Percentiles rank a stretch among this genome's conserved stretches.
phyloP scores from a whole-genome alignment of 1,140 invertebrate genomes.

The Batillaria attramentaria region DNA sequence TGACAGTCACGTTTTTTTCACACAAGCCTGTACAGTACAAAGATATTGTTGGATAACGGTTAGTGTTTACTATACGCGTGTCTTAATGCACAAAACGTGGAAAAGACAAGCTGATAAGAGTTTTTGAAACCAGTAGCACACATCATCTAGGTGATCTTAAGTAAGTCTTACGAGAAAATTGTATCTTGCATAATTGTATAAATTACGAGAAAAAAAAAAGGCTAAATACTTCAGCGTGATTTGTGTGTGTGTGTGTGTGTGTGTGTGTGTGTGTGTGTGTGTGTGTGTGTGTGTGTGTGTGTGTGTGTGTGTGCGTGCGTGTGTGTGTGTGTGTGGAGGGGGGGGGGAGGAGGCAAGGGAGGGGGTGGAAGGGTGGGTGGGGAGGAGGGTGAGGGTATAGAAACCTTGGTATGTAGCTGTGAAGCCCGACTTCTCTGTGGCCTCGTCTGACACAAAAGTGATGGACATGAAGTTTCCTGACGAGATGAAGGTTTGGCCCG shows the following conservation, averaged over 20 bases:
- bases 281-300: background rate
- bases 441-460: constrained; percentile 4
- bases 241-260: too few species aligned
- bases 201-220: too few species aligned
- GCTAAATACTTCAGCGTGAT: too few species aligned
- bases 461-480: background rate
- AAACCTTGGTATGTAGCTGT: constrained; percentile 16
- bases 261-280: too few species aligned
- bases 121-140: too few species aligned
- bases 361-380: background rate
- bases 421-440: constrained; percentile 2
- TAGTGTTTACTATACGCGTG: too few species aligned
- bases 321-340: background rate
- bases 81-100: too few species aligned
- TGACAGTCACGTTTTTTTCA: constrained; percentile 4
- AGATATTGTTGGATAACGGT: too few species aligned
- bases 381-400: background rate
- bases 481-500: constrained; percentile 6
- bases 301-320: background rate
- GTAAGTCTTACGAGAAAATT: too few species aligned
- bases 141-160: too few species aligned
- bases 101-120: too few species aligned
- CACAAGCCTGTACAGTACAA: background rate
- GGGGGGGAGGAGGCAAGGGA: background rate
- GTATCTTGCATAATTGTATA: background rate